phyloP scores from a whole-genome alignment of 2,888 invertebrate species.

The Ochropleura plecta region DNA sequence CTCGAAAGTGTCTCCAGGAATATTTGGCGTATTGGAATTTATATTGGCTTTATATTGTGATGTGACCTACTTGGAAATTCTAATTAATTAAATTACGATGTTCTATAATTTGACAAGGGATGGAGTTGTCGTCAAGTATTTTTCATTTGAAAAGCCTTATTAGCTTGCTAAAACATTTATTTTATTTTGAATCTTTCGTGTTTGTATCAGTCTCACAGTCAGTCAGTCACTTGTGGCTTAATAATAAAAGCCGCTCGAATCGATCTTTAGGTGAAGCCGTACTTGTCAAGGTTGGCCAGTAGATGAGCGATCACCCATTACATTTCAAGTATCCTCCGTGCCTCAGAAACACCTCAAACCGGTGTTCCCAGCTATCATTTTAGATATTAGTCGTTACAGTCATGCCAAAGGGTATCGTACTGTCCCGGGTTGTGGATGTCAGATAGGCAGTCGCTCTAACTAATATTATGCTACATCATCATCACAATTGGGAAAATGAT shows the following conservation, averaged over 20 bases:
- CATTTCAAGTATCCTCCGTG: neutral
- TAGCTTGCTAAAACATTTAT: neutral
- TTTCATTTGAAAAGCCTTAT: conserved; percentile 2
- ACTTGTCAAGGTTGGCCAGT: neutral
- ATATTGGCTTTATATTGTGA: conserved; percentile 45
- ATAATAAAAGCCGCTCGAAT: neutral
- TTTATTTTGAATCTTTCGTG: neutral
- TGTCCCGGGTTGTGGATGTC: neutral
- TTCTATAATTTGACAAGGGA: conserved; percentile 13
- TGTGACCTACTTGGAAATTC: conserved; percentile 22
- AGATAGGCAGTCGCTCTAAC: neutral
- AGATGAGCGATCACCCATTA: neutral
- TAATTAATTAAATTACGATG: conserved; percentile 46
- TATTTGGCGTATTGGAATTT: conserved; percentile 56
- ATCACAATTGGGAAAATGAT: neutral
- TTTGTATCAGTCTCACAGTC: neutral
- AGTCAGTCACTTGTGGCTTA: neutral
- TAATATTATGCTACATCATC: neutral
- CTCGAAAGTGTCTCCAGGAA: conserved; percentile 50
- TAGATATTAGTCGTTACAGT: too few species aligned
- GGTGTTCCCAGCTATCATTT: neutral
- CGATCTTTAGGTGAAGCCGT: neutral
- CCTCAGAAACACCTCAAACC: neutral
- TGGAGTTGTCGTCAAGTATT: conserved; percentile 1
- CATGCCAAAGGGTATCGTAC: neutral